These are phyloP conservation scores for Meloe dianella DNA, from an alignment of 2,888 invertebrate species.

Conservation along the genomic window DNA sequence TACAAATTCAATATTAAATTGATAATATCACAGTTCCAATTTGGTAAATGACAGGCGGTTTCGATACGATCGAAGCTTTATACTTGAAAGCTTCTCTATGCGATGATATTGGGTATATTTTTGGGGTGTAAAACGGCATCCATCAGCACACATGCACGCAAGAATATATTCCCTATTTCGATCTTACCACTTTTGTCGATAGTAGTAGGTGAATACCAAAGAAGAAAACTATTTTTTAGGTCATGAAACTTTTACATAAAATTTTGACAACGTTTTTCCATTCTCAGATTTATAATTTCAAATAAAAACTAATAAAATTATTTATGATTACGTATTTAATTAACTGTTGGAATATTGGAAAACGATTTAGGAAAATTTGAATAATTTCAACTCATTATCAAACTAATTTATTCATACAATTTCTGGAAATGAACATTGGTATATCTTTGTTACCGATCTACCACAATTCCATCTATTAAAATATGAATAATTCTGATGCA, in stretches of 20 bases:
- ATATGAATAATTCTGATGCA: neutral
- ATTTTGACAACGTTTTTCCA: slow-evolving; percentile 33
- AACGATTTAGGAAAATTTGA: slow-evolving; percentile 3
- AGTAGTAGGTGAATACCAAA: slow-evolving; percentile 10
- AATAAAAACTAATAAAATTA: neutral
- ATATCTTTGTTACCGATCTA: neutral
- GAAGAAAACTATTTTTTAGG: slow-evolving; percentile 29
- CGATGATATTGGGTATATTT: slow-evolving; percentile 17
- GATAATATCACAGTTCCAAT: slow-evolving; percentile 31
- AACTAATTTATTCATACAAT: slow-evolving; percentile 1
- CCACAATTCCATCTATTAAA: neutral
- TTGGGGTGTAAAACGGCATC: slow-evolving; percentile 28
- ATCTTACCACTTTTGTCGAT: slow-evolving; percentile 23
- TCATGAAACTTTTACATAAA: slow-evolving; percentile 30
- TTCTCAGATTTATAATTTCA: slow-evolving; percentile 17
- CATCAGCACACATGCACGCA: slow-evolving; percentile 25
- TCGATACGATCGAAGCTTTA: slow-evolving; percentile 31
- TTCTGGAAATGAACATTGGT: neutral
- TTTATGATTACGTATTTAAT: too few relatives aligned
- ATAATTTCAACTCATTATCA: neutral
- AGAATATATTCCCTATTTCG: slow-evolving; percentile 26
- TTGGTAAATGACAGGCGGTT: slow-evolving; percentile 30
- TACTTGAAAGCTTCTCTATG: slow-evolving; percentile 27
- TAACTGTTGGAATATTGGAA: slow-evolving; percentile 5
- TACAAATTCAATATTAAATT: slow-evolving; percentile 17